Base-by-base conservation (phyloP, 2,888 invertebrate genomes). In the Agapetus fuscipes region DNA sequence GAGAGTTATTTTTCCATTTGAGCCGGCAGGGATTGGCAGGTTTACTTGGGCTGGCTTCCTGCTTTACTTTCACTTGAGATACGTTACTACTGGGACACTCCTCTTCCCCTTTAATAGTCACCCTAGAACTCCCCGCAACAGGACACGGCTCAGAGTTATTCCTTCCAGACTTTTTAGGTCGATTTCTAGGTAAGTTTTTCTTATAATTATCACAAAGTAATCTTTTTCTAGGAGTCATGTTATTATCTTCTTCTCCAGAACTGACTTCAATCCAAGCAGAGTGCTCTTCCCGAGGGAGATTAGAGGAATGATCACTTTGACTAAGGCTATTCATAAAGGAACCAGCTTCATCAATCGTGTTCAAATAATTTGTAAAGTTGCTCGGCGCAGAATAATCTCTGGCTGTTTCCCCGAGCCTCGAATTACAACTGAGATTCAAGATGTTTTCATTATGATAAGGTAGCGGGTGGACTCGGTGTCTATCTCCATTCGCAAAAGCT, bases 231-330 rank as follows among this genome's bases (percentile, higher is more conserved):
- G 38, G 41, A 1, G 41, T 37, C 7, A 34, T 13, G 34, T 35
- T 50, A 54, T 61, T 59, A 25, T 70, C 69, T 50, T 70, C 70
- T 37, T 70, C 70, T 48, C 68, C 69, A 31, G 70, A 70, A 51
- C 68, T 68, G 2, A 70, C 61, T 56, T 67, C 69, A 51, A 70
- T 68, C 5, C 9, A 6, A 4, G 9, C 20, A 37, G 60, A 55
- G 56, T 60, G 33, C 4, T 9, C 9, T 4, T 20, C 20, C 5
- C 20, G 20, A 20, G 20, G 9, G 5, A 9, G 5, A 6, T 4
- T 9, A 4, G 20, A 20, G 20, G 20, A 20, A 9, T 4, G 5
- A 4, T 4, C 20, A 6, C 5, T 9, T 9, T 4, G 20, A 9
- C 5, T 15, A 12, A 12, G 10, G 2, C 12, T 13, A 10, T 27